Evolutionary conservation across 2,888 invertebrate genomes (phyloP).

Genomic region (Thera obeliscata): DNA sequence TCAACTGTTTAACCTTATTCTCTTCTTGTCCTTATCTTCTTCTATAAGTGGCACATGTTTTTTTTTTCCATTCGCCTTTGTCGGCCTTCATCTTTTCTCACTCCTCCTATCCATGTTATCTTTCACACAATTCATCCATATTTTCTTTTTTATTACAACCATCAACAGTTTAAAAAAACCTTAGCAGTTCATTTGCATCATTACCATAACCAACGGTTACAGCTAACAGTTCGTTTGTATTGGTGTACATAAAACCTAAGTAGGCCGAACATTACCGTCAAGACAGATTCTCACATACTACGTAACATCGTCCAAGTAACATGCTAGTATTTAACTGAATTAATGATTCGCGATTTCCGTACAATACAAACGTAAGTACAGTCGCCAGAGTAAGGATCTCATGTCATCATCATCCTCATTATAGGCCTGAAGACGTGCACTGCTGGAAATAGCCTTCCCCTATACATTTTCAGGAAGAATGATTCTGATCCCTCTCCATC

Average conservation of each 20-base stretch:
- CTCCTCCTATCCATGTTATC: no score
- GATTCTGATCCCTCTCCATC: no score
- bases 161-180: no score
- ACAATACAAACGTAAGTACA: constrained; percentile 27
- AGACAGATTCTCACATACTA: constrained; percentile 25
- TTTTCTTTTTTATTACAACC: no score
- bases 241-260: not conserved
- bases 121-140: no score
- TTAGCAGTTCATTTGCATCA: not conserved
- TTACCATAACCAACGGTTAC: not conserved
- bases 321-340: constrained; percentile 35
- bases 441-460: no score
- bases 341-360: constrained; percentile 38
- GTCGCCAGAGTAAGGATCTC: constrained; percentile 2
- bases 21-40: no score
- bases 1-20: no score
- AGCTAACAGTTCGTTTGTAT: not conserved
- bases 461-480: not conserved
- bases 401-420: not conserved
- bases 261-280: constrained; percentile 16
- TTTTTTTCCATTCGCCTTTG: no score
- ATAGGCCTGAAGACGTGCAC: no score
- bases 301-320: constrained; percentile 29
- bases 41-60: no score
- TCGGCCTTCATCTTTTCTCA: no score